phyloP scores from a whole-genome alignment of 2,113 vertebrate genomes.

The Nasalis larvatus region DNA sequence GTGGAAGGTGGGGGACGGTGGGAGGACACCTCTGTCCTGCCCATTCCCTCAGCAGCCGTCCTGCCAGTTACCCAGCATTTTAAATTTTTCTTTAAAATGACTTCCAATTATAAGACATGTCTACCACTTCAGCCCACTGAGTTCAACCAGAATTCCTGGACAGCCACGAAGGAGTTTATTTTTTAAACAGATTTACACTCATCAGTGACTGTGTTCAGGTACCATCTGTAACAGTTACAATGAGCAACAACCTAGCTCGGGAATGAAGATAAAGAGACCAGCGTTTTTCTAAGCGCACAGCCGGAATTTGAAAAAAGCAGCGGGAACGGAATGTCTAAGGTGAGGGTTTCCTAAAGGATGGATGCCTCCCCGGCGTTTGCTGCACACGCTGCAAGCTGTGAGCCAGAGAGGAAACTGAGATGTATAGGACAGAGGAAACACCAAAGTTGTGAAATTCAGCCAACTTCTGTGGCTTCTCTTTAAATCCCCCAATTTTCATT shows the following conservation, averaged over 20 bases:
- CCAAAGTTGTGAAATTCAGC: accelerated
- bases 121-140: no score
- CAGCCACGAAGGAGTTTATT: accelerated
- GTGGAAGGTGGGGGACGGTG: no score
- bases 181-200: neutral
- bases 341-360: neutral
- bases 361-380: accelerated
- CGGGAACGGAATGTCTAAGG: neutral
- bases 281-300: accelerated
- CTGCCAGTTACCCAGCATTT: no score
- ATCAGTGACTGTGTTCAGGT: no score
- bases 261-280: neutral
- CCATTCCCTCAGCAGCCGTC: neutral
- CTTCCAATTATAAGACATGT: neutral
- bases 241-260: accelerated
- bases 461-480: accelerated
- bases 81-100: neutral
- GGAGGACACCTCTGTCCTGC: neutral
- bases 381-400: neutral
- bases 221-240: accelerated
- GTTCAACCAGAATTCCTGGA: neutral
- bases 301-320: accelerated
- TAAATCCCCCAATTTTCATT: accelerated
- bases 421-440: accelerated
- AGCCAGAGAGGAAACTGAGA: neutral